Percentiles rank a stretch among this genome's conserved stretches.
These are phyloP conservation scores for Theristicus caerulescens DNA, from an alignment of 2,113 vertebrate species.

Conservation along the genomic window DNA sequence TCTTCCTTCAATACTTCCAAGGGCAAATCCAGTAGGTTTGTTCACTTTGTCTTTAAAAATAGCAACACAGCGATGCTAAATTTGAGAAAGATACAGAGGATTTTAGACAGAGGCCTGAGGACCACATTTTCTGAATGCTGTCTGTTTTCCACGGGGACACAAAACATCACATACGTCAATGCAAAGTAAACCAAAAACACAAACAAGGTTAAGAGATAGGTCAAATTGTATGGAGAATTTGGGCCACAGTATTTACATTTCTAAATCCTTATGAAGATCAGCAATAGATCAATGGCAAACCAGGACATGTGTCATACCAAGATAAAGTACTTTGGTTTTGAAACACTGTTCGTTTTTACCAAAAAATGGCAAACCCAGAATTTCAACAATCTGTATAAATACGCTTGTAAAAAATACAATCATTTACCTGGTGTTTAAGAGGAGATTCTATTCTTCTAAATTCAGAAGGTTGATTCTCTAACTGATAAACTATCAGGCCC, in stretches of 20 bases:
- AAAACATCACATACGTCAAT: not conserved
- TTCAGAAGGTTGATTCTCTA: conserved; percentile 97
- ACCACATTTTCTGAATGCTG: not conserved
- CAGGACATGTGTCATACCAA: accelerated
- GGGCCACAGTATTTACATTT: not conserved
- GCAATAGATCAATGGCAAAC: not conserved
- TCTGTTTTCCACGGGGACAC: not conserved
- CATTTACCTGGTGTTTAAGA: conserved; percentile 92
- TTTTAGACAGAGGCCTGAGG: not conserved
- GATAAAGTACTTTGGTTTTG: not conserved
- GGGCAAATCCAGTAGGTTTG: conserved; percentile 97
- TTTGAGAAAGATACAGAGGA: not conserved
- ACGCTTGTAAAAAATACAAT: not conserved
- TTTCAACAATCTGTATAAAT: not conserved
- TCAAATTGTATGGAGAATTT: not conserved
- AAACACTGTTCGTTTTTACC: not conserved
- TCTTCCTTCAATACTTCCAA: conserved; percentile 97
- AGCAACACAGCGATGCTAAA: conserved; percentile 96
- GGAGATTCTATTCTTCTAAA: conserved; percentile 97
- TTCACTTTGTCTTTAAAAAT: conserved; percentile 99
- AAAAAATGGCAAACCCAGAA: not conserved
- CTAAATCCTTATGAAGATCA: not conserved
- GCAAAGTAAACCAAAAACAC: not conserved
- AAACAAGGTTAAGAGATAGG: not conserved
- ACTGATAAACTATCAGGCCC: conserved; percentile 95